These are phyloP conservation scores for Macrostomum lignano DNA, from an alignment of 1,140 invertebrate genomes.

Conservation along the genomic window DNA sequence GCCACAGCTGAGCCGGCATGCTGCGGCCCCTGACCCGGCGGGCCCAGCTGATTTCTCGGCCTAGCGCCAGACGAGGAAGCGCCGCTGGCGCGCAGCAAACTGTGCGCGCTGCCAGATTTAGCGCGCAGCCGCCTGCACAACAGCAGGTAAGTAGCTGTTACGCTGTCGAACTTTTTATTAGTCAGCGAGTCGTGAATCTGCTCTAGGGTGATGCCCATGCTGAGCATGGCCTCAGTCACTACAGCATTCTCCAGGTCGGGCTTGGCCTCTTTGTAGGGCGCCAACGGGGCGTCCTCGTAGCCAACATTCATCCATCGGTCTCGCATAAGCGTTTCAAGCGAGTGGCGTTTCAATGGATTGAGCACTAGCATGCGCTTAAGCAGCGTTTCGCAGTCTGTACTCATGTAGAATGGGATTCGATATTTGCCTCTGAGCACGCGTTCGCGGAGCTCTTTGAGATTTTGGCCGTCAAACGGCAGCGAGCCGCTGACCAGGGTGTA, in stretches of 20 bases:
- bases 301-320: slow-evolving; percentile 27
- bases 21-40: too few species aligned
- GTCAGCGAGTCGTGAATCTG: neutral
- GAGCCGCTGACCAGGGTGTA: slow-evolving; percentile 85
- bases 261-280: slow-evolving; percentile 68
- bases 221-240: neutral
- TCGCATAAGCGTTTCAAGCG: slow-evolving; percentile 22
- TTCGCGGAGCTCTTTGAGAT: slow-evolving; percentile 38
- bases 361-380: slow-evolving; percentile 71
- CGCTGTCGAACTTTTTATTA: neutral
- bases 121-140: too few species aligned
- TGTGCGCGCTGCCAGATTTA: too few species aligned
- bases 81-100: too few species aligned
- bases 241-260: neutral
- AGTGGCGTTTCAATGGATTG: slow-evolving; percentile 44
- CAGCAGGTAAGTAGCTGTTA: neutral
- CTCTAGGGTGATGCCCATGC: slow-evolving; percentile 1
- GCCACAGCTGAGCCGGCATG: too few species aligned
- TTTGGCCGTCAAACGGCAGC: slow-evolving; percentile 71
- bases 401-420: slow-evolving; percentile 88
- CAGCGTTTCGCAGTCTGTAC: slow-evolving; percentile 65
- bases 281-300: slow-evolving; percentile 46
- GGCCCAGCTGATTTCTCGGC: too few species aligned
- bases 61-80: too few species aligned
- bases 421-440: slow-evolving; percentile 68